Percentiles rank a stretch among this genome's conserved stretches.
Conservation (phyloP, 2,113 vertebrate genomes). For the Fulica atra region DNA sequence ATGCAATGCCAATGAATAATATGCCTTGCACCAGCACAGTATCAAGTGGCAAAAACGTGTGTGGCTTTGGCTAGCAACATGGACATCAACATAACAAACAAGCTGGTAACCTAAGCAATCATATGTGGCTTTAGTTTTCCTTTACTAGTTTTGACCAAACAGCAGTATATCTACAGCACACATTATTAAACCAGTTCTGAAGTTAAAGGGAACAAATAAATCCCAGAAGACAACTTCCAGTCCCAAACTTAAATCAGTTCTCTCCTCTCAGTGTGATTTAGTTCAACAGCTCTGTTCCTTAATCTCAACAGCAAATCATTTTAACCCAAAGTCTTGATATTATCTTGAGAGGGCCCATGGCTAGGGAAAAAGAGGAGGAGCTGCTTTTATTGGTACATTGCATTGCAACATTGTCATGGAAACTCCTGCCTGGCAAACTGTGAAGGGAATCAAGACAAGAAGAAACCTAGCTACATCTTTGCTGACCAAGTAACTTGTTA, state of each 20-base stretch:
- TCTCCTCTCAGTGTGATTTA: neutral
- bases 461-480: neutral
- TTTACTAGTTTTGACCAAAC: neutral
- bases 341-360: neutral
- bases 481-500: neutral
- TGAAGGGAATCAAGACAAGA: neutral
- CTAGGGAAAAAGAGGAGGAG: neutral
- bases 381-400: too few relatives aligned
- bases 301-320: neutral
- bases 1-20: constrained; percentile 46
- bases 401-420: neutral
- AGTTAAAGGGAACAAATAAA: neutral
- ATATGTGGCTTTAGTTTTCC: neutral
- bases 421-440: neutral
- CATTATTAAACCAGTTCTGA: neutral
- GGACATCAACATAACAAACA: constrained; percentile 45
- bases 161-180: neutral
- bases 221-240: neutral
- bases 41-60: constrained; percentile 58
- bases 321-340: neutral
- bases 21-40: constrained; percentile 30
- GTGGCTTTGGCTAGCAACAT: constrained; percentile 75
- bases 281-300: neutral
- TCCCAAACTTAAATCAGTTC: neutral
- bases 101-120: constrained; percentile 39